phyloP scores from a whole-genome alignment of 2,113 vertebrate species.

The Picathartes gymnocephalus region DNA sequence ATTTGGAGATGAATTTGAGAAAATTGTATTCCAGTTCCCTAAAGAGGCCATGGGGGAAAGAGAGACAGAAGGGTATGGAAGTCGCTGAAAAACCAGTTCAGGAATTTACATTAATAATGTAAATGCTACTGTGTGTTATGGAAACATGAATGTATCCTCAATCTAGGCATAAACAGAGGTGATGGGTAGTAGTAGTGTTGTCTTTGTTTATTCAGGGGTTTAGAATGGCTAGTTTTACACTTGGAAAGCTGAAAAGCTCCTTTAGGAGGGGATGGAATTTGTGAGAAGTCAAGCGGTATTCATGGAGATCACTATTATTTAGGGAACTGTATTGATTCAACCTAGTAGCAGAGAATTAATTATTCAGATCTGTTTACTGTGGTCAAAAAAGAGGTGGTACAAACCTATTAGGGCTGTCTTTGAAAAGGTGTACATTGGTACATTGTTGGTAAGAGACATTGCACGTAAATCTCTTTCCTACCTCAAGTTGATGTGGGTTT shows the following conservation, averaged over 20 bases:
- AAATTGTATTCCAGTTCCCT: neutral
- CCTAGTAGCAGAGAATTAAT: neutral
- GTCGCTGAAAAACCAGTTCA: neutral
- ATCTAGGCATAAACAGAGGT: neutral
- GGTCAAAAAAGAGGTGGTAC: neutral
- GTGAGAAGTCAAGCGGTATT: neutral
- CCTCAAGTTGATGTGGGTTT: neutral
- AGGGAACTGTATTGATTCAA: neutral
- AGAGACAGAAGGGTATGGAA: neutral
- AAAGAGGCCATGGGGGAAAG: neutral
- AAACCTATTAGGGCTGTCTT: neutral
- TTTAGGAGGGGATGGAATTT: neutral
- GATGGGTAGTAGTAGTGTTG: neutral
- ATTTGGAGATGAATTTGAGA: neutral
- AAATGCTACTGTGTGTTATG: neutral
- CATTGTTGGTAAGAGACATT: neutral
- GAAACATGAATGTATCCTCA: neutral
- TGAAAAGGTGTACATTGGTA: accelerated
- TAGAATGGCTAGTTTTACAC: neutral
- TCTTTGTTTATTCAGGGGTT: neutral
- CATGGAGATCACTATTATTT: neutral
- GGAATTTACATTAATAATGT: neutral
- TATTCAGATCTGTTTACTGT: neutral
- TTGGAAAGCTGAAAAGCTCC: neutral
- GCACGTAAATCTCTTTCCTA: neutral